Base-by-base conservation (phyloP, 2,888 invertebrate genomes). In the Drosophila lutescens region DNA sequence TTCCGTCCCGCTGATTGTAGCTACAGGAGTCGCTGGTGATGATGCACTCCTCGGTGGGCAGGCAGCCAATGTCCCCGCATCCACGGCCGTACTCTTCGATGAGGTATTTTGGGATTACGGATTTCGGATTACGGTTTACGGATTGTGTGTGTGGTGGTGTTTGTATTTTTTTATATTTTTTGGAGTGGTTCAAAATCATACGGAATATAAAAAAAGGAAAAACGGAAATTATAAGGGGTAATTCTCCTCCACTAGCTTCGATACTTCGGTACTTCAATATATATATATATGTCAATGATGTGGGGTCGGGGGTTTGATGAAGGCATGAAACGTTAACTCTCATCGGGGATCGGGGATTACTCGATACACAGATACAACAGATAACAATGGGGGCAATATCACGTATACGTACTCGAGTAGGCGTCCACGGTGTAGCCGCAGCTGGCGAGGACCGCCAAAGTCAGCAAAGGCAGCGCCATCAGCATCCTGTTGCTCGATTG, bases 51-150 rank as follows among this genome's bases (percentile, higher is more conserved):
- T 96, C 94, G 86, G 93, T 95, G 89, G 94, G 94, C 59, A 94
- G 92, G 88, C 96, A 96, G 54, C 96, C 96, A 83, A 96, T 96
- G 89, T 96, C 96, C 86, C 93, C 94, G 91, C 96, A 96, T 23
- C 94, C 93, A 78, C 96, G 94, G 69, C 96, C 96, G 91, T 96
- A 96, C 92, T 96, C 96, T 96, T 93, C 34, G 56, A 20, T 49
- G 13, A 8, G 47, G 17, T 30, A 8, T 26, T 47, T 15, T 30
- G 6, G 47, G 50, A 36, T 63, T 32, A 41, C 4, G 50, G 30
- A 34, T 32, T 41, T 36, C 30, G 15, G 10, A 40, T 23, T 9
- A 12, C 43, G 41, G 17, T 2, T 41, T 10, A 2, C 41, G 43
- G 50, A 34, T 61, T 30, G 61, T 26, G 62, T 62, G 40, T 59